Base-by-base conservation (phyloP, 2,888 invertebrate species). In the Drosophila phalerata region DNA sequence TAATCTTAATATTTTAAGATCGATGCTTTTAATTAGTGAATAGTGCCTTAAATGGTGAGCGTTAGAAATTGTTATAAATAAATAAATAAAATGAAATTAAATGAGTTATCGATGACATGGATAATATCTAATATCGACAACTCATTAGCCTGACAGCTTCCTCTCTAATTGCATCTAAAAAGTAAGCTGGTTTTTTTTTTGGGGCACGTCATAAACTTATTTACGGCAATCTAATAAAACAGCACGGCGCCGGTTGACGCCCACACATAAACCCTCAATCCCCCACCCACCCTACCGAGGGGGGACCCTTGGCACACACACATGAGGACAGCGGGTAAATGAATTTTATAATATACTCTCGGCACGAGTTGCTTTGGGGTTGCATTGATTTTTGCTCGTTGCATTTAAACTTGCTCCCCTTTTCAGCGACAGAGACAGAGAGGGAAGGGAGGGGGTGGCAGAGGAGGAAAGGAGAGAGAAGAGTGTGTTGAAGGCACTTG, bases 371-470 rank as follows among this genome's bases (percentile, higher is more conserved):
- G 81, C 82, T 88, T 70, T 85, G 81, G 89, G 88, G 89, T 81
- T 82, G 80, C 85, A 85, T 85, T 88, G 88, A 85, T 85, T 85
- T 85, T 85, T 89, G 86, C 86, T 88, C 85, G 83, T 66, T 88
- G 90, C 85, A 89, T 85, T 85, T 85, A 89, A 85, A 85, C 85
- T 85, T 85, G 85, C 85, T 85, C 90, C 90, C 90, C 85, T 79
- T 85, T 89, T 47, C 43, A 28, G n/a, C 5, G 5, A 10, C 17
- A 9, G 52, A 37, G 19, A 15, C 13, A 13, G 34, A 6, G 47
- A 32, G 22, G 22, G 4, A 15, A 22, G 22, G 22, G 19, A 19
- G 19, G 19, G 10, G 17, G 51, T 3, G 42, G 19, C 2, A 15
- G 37, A 17, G 13, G 19, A n/a, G 40, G 5, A 5, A n/a, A 32